These are phyloP conservation scores for Odontesthes bonariensis DNA, from an alignment of 2,113 vertebrate genomes.

Conservation along the genomic window DNA sequence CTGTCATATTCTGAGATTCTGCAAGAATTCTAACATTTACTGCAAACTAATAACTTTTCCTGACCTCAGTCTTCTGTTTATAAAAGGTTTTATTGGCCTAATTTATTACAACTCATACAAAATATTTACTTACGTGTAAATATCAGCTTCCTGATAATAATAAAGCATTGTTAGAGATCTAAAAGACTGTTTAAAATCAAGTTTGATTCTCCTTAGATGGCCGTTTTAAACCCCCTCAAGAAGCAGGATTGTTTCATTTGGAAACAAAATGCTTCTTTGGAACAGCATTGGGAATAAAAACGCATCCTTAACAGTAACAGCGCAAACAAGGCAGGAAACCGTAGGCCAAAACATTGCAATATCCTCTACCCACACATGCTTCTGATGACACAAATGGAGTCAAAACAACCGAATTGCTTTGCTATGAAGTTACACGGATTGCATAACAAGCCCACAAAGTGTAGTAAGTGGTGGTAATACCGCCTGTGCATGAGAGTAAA, in stretches of 20 bases:
- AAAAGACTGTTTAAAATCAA: no score
- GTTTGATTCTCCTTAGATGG: no score
- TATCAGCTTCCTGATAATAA: no score
- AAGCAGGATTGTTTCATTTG: slow-evolving; percentile 1
- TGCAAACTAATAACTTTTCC: no score
- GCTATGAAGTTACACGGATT: slow-evolving; percentile 30
- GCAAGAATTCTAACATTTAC: no score
- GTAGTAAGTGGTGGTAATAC: slow-evolving; percentile 45
- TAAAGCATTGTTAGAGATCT: no score
- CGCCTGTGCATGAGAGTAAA: slow-evolving; percentile 38
- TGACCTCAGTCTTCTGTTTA: no score
- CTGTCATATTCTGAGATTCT: no score
- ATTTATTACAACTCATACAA: no score
- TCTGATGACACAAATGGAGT: slow-evolving; percentile 31
- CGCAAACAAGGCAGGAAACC: slow-evolving; percentile 24
- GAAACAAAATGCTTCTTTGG: neutral
- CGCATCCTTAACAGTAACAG: neutral
- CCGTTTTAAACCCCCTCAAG: neutral
- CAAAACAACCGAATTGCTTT: slow-evolving; percentile 40
- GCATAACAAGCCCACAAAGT: slow-evolving; percentile 44
- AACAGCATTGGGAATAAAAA: no score
- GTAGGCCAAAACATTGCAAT: neutral
- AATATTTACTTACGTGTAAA: no score
- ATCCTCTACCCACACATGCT: slow-evolving; percentile 6
- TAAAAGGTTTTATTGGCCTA: no score